Percentiles rank a stretch among this genome's conserved stretches.
These are phyloP conservation scores for Camponotus vicinus DNA, from an alignment of 1,140 invertebrate species.

Conservation along the genomic window DNA sequence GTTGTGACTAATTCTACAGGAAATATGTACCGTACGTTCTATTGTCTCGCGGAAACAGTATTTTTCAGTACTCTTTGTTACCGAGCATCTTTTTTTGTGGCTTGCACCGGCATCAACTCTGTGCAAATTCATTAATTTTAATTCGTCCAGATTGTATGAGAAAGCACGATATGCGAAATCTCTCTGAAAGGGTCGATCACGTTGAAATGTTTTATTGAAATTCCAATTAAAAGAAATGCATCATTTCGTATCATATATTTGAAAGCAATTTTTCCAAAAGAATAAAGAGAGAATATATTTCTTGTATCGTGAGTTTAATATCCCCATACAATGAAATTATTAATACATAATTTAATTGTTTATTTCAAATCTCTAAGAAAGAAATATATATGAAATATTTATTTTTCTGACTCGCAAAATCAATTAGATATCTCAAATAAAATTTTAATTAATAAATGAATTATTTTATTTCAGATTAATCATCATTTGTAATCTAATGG, in stretches of 20 bases:
- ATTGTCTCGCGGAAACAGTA: slow-evolving; percentile 6
- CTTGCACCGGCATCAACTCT: background rate
- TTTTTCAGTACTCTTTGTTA: background rate
- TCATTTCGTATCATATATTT: background rate
- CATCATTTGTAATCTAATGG: too few relatives aligned
- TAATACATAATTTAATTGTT: too few relatives aligned
- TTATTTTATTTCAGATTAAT: too few relatives aligned
- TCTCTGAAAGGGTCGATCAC: slow-evolving; percentile 5
- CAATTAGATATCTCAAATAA: too few relatives aligned
- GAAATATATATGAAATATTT: too few relatives aligned
- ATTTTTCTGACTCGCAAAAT: too few relatives aligned
- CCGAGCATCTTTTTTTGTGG: background rate
- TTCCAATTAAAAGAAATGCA: background rate
- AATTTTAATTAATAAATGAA: too few relatives aligned
- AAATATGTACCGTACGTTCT: background rate
- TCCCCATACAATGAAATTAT: too few relatives aligned
- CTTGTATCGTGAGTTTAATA: too few relatives aligned
- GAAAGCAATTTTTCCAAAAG: background rate
- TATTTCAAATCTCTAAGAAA: too few relatives aligned
- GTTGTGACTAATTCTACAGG: slow-evolving; percentile 54
- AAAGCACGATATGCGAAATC: slow-evolving; percentile 6
- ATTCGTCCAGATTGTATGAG: background rate
- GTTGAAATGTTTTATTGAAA: background rate
- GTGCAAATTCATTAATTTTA: background rate
- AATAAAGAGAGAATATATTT: background rate